Percentiles rank a stretch among this genome's conserved stretches.
Conservation (phyloP, 1,140 invertebrate species). For the Bombus balteatus region DNA sequence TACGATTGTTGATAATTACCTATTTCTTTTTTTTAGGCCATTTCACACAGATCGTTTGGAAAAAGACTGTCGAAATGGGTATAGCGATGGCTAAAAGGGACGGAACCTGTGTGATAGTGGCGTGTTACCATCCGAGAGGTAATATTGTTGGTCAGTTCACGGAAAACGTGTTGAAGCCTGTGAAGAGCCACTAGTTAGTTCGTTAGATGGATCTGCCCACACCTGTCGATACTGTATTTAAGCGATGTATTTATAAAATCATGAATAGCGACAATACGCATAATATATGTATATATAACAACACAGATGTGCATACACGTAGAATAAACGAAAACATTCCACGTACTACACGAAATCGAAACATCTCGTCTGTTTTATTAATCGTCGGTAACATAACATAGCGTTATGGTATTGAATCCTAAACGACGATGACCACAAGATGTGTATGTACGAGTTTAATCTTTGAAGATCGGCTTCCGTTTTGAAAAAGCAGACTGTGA, state of each 20-base stretch:
- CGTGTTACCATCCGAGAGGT: slow-evolving; percentile 92
- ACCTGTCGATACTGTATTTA: slow-evolving; percentile 69
- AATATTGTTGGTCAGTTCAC: slow-evolving; percentile 89
- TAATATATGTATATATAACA: slow-evolving; percentile 63
- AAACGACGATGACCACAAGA: no score
- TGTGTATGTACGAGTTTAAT: neutral
- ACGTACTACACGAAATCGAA: slow-evolving; percentile 53
- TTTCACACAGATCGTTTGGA: slow-evolving; percentile 91
- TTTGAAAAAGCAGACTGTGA: neutral
- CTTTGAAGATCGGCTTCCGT: neutral
- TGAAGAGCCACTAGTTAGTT: slow-evolving; percentile 67
- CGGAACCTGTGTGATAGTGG: slow-evolving; percentile 87
- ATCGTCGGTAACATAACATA: neutral
- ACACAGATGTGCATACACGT: slow-evolving; percentile 61
- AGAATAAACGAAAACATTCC: slow-evolving; percentile 73
- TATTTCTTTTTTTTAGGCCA: slow-evolving; percentile 83
- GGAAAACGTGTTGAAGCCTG: slow-evolving; percentile 86
- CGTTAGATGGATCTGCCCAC: neutral
- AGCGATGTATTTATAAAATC: slow-evolving; percentile 70
- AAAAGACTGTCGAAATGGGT: slow-evolving; percentile 87
- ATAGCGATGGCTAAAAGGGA: slow-evolving; percentile 88
- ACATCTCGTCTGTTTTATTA: slow-evolving; percentile 7
- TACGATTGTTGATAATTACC: neutral
- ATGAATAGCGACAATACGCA: slow-evolving; percentile 50
- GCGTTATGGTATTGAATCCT: neutral